Percentiles rank a stretch among this genome's conserved stretches.
Evolutionary conservation across 2,113 vertebrate species (phyloP).

Genomic region (Scomber scombrus): DNA sequence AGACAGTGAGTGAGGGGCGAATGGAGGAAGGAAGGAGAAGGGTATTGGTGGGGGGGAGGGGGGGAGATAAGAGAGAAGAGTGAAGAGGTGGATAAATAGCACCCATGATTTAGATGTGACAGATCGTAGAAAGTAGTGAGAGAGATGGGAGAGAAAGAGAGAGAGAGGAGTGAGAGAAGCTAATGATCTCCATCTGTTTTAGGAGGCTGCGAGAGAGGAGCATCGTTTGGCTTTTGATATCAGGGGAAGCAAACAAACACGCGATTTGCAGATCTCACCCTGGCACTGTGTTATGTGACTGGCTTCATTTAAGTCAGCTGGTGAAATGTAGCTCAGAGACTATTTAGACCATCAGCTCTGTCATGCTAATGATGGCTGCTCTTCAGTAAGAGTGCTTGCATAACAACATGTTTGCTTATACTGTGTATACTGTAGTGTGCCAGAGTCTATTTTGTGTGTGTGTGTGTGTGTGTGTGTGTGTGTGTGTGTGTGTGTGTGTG

Average conservation of each 20-base stretch:
- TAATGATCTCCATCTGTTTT: slow-evolving; percentile 82
- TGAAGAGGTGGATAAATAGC: slow-evolving; percentile 55
- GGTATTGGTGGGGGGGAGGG: neutral
- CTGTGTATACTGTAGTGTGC: slow-evolving; percentile 29
- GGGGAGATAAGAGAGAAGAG: slow-evolving; percentile 19
- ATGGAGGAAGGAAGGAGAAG: slow-evolving; percentile 8
- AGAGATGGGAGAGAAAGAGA: neutral
- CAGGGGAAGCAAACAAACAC: slow-evolving; percentile 71
- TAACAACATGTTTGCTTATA: slow-evolving; percentile 30
- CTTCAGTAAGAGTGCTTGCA: slow-evolving; percentile 32
- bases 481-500: neutral
- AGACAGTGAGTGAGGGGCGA: slow-evolving; percentile 48
- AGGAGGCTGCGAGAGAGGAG: slow-evolving; percentile 59
- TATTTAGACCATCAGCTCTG: slow-evolving; percentile 39
- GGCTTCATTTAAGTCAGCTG: slow-evolving; percentile 64
- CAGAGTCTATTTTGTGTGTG: slow-evolving; percentile 21
- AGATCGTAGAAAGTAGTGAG: slow-evolving; percentile 29
- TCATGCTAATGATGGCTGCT: slow-evolving; percentile 54
- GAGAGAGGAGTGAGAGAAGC: slow-evolving; percentile 42
- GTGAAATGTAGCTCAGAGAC: slow-evolving; percentile 48
- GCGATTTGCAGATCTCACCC: slow-evolving; percentile 63
- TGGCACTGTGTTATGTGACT: slow-evolving; percentile 57
- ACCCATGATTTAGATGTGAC: slow-evolving; percentile 61
- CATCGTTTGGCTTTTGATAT: slow-evolving; percentile 70
- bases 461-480: neutral